Conservation (phyloP, 2,113 vertebrate species). For the Toxotes chatareus region DNA sequence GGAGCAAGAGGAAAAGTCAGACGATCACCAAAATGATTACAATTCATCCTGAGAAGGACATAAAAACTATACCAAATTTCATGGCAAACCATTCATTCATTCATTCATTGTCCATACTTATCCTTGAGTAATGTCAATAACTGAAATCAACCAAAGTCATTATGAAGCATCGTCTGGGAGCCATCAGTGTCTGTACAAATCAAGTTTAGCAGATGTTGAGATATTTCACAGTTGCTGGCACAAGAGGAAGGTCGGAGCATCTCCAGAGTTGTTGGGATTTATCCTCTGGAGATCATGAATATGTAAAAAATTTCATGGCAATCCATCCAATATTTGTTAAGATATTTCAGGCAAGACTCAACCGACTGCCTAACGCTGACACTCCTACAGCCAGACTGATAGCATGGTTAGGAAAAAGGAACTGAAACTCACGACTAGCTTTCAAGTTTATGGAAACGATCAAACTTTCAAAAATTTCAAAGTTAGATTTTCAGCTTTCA, state of each 20-base stretch:
- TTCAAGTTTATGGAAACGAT: not conserved
- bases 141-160: not conserved
- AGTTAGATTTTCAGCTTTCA: not conserved
- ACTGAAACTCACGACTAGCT: not conserved
- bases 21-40: not conserved
- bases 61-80: too few species aligned
- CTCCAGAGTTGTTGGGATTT: not conserved
- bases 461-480: not conserved
- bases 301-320: not conserved
- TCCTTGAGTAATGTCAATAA: too few species aligned
- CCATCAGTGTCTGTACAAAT: too few species aligned
- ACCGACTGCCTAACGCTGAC: not conserved
- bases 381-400: not conserved
- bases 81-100: too few species aligned
- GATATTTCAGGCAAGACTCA: not conserved
- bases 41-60: not conserved
- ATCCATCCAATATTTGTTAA: not conserved
- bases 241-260: not conserved
- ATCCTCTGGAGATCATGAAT: not conserved
- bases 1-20: not conserved
- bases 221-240: not conserved
- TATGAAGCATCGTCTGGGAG: too few species aligned
- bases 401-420: not conserved
- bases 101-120: too few species aligned
- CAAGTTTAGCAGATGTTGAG: too few species aligned